These are phyloP conservation scores for Patella ulyssiponensis DNA, from an alignment of 2,888 invertebrate species.

Conservation along the genomic window DNA sequence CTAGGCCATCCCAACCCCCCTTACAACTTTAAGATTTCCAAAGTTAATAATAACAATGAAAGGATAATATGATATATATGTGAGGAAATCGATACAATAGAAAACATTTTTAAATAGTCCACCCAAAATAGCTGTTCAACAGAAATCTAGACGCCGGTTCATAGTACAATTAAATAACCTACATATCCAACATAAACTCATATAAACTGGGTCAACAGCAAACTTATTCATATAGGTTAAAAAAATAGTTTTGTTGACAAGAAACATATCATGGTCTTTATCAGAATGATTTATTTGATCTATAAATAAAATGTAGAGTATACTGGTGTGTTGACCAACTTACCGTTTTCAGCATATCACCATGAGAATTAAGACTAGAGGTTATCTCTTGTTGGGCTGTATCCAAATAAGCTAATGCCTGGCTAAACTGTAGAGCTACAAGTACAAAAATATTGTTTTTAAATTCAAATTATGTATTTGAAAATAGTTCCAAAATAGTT, in stretches of 20 bases:
- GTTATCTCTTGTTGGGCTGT: slow-evolving; percentile 68
- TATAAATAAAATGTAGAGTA: background rate
- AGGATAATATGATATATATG: too few relatives aligned
- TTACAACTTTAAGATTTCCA: too few relatives aligned
- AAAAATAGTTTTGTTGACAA: background rate
- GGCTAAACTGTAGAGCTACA: slow-evolving; percentile 89
- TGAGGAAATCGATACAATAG: too few relatives aligned
- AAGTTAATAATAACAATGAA: too few relatives aligned
- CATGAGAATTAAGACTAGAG: slow-evolving; percentile 59
- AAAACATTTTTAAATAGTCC: too few relatives aligned
- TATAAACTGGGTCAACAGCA: too few relatives aligned
- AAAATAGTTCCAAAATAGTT: background rate
- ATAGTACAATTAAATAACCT: too few relatives aligned
- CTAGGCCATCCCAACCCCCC: too few relatives aligned
- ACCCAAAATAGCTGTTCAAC: too few relatives aligned
- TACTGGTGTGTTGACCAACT: background rate
- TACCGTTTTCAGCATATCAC: slow-evolving; percentile 69
- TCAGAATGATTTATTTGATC: background rate
- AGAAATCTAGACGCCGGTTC: too few relatives aligned
- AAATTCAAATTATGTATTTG: background rate
- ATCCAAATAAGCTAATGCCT: slow-evolving; percentile 82
- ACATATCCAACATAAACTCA: too few relatives aligned
- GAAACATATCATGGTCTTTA: background rate
- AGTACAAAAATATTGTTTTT: slow-evolving; percentile 41
- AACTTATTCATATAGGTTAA: background rate